A percentile compares a stretch with the other conserved stretches of the same genome.
Conservation (phyloP, 2,888 invertebrate species). For the Therioaphis trifolii region DNA sequence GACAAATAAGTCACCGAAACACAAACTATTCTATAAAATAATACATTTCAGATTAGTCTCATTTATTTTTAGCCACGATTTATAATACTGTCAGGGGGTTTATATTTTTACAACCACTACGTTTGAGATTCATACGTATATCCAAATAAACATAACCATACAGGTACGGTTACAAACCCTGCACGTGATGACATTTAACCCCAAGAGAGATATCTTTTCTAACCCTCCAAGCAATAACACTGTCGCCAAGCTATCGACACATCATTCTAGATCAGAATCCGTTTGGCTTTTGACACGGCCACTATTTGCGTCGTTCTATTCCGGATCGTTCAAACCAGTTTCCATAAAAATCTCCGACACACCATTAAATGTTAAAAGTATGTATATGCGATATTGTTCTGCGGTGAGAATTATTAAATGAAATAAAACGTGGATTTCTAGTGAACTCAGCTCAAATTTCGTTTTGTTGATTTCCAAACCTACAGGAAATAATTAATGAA, state of each 20-base stretch:
- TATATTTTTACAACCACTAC: not conserved
- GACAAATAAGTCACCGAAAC: too few species aligned
- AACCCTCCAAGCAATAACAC: constrained; percentile 35
- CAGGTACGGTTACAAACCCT: not conserved
- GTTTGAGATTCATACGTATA: not conserved
- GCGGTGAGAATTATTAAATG: not conserved
- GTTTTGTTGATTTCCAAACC: too few species aligned
- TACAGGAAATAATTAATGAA: too few species aligned
- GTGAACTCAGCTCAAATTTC: not conserved
- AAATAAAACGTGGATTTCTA: not conserved
- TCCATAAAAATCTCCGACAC: not conserved
- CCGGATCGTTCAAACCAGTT: constrained; percentile 1
- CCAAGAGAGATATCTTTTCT: constrained; percentile 8
- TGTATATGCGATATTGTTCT: not conserved
- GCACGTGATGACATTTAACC: constrained; percentile 15
- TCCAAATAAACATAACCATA: not conserved
- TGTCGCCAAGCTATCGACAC: constrained; percentile 45
- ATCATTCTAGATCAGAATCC: not conserved
- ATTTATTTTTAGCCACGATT: constrained; percentile 25
- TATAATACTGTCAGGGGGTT: not conserved
- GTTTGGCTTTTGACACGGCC: constrained; percentile 49
- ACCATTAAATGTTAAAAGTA: not conserved
- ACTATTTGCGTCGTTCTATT: constrained; percentile 28
- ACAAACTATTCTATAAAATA: too few species aligned
- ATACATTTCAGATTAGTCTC: not conserved